Evolutionary conservation across 2,797 vertebrate genomes (phyloP), one percentile per base, ranked within the genome.

Genomic region (Myioborus miniatus): DNA sequence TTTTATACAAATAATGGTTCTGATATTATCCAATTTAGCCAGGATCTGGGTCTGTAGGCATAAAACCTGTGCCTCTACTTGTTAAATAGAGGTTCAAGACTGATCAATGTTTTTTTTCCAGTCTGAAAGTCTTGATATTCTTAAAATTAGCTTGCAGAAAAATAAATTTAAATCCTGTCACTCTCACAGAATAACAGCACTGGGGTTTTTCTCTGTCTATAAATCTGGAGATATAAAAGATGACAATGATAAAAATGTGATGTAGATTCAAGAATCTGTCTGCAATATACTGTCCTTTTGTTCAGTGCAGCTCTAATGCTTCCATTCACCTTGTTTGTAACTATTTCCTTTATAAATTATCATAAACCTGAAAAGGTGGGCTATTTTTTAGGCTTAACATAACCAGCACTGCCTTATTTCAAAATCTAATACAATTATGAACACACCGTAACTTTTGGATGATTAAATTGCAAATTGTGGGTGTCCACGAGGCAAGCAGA

Each of bases 381-480:
- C 65, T n/a, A 29, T 89, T 92, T 84, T 93, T 95, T 79, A 83
- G 82, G 79, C 46, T 94, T 72, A 43, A 87, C 70, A 80, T 83
- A 95, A 95, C 91, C 50, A 83, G 52, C 53, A 29, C 86, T 67
- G 52, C 80, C 94, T 96, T 96, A 83, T 96, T 97, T 95, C 74
- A 63, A 94, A 94, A 90, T 96, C 92, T 94, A 92, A 97, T 96
- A 97, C 96, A 97, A 97, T 98, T 96, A 97, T 64, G 90, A 94
- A 52, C 83, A 94, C 93, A 72, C 91, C 18, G 37, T 94, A 96
- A 94, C 94, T 96, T 85, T 96, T 95, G 97, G 97, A 84, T 64
- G 81, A 97, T 98, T 98, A 97, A 96, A 97, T 94, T 97, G 93
- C 97, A 97, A 97, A 98, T 98, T 92, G 96, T 96, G 96, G 94